Evolutionary conservation across 2,888 invertebrate genomes (phyloP), one percentile per base, ranked within the genome.

Genomic region (Caenorhabditis macrosperma): DNA sequence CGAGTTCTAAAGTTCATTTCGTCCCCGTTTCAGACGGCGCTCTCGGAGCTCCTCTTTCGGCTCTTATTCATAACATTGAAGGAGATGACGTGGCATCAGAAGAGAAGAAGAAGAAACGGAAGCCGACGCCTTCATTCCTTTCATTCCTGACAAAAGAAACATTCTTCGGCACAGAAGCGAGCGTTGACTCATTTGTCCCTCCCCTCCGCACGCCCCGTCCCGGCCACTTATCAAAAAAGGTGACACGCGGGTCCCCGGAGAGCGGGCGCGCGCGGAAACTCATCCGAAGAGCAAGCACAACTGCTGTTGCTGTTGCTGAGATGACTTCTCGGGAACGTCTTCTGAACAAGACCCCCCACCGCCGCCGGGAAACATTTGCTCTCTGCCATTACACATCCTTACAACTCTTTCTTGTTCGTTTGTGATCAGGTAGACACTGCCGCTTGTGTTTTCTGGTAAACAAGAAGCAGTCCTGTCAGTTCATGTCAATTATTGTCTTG

Each of bases 331-430:
- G 30, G 60, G 60, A 60, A 69, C 69, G 69, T 69, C 69, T 50
- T 57, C 67, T 7, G 33, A 35, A 33, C 12, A 22, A 10, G 24
- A 17, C 12, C 30, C 26, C 12, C 48, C 50, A 48, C 35, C 20
- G 7, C 4, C 17, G 38, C 55, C 15, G 26, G 24, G 15, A 4
- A 10, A 5, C 20, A 20, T 15, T 38, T 38, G 38, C 12, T 38
- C 38, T 3, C 15, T 9, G 38, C 44, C 38, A n/a, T 52, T 48
- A 48, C 57, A 55, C 57, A 50, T 30, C 22, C 38, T 61, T 35
- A 64, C 59, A 68, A 46, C 54, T 67, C 57, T 67, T 67, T 57
- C 67, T 67, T 67, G 55, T 67, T 71, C 61, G 66, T 66, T 67
- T 67, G 67, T 67, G 55, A 55, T 69, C 52, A 41, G 38, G 38